These are phyloP conservation scores for Hofmannophila pseudospretella DNA, from an alignment of 2,888 invertebrate species.

Conservation along the genomic window DNA sequence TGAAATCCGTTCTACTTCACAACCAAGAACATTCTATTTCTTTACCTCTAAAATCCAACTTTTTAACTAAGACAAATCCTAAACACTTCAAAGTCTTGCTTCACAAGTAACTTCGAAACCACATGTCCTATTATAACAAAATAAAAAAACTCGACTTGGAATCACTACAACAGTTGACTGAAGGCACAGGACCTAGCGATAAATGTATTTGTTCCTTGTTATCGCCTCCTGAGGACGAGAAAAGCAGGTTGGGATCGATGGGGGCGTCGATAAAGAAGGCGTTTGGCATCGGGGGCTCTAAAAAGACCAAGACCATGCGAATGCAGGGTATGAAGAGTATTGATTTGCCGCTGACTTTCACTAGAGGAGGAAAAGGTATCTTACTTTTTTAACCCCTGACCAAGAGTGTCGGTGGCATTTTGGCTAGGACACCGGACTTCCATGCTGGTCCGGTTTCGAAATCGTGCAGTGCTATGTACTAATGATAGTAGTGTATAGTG, in stretches of 20 bases:
- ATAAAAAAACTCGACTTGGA: conserved; percentile 41
- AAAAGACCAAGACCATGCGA: background rate
- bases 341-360: conserved; percentile 26
- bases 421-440: too few relatives aligned
- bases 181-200: conserved; percentile 38
- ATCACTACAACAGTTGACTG: conserved; percentile 28
- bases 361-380: conserved; percentile 26
- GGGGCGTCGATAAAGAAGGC: conserved; percentile 36
- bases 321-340: conserved; percentile 13
- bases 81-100: too few relatives aligned
- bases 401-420: background rate
- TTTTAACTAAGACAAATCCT: too few relatives aligned
- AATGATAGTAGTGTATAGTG: too few relatives aligned
- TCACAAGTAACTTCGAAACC: too few relatives aligned
- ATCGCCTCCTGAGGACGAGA: conserved; percentile 22
- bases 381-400: background rate
- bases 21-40: too few relatives aligned
- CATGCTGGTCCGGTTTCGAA: too few relatives aligned
- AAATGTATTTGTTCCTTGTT: conserved; percentile 41
- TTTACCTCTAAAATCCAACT: too few relatives aligned
- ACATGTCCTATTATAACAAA: conserved; percentile 22
- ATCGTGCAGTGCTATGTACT: too few relatives aligned
- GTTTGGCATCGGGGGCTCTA: conserved; percentile 14
- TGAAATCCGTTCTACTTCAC: too few relatives aligned
- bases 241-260: conserved; percentile 19